These are phyloP conservation scores for Oreocharis arfaki DNA, from an alignment of 2,113 vertebrate genomes.

Conservation along the genomic window DNA sequence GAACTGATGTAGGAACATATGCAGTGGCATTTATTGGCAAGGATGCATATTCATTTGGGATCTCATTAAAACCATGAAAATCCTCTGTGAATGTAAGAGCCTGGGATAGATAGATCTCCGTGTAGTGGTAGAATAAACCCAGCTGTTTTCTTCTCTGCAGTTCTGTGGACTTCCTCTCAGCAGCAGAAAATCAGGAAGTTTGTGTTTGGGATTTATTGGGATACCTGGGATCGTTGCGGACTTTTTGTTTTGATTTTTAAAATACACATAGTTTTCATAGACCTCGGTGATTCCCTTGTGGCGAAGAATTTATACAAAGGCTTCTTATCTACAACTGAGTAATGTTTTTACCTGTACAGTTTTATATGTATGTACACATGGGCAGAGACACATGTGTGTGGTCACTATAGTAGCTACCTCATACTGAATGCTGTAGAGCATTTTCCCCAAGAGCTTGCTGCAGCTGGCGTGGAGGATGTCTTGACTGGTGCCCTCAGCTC, in stretches of 20 bases:
- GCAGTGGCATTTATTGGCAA: not conserved
- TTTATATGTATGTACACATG: not conserved
- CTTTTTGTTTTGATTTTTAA: not conserved
- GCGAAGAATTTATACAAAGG: not conserved
- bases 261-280: fast-evolving
- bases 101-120: not conserved
- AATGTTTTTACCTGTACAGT: not conserved
- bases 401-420: not conserved
- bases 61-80: not conserved
- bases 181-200: not conserved
- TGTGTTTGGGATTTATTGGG: not conserved
- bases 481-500: not conserved
- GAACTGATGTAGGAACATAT: not conserved
- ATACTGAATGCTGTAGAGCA: not conserved
- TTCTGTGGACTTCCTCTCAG: not conserved
- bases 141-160: not conserved
- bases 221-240: not conserved
- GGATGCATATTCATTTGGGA: not conserved
- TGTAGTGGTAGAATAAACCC: not conserved
- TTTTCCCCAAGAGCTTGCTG: not conserved
- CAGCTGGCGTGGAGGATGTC: not conserved
- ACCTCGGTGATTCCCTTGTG: fast-evolving
- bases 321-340: fast-evolving
- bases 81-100: not conserved
- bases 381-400: fast-evolving